Base-by-base conservation (phyloP, 2,797 vertebrate species). In the Pampus argenteus region DNA sequence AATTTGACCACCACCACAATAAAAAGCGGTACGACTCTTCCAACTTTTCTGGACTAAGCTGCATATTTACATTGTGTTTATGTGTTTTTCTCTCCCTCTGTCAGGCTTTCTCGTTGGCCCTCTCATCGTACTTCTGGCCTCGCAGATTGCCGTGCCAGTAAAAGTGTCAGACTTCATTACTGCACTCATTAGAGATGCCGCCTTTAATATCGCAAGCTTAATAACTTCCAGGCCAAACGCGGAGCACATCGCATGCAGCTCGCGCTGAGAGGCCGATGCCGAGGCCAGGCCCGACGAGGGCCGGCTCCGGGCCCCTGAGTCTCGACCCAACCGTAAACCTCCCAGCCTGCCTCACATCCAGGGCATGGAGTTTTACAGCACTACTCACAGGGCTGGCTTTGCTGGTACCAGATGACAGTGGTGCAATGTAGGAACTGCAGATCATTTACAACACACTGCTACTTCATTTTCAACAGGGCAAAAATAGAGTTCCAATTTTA, bases 141-240 rank as follows among this genome's bases (percentile, higher is more conserved):
- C 31, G 66, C 79, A 82, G 79, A 80, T 74, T 82, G 81, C 77
- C 44, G 38, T 64, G 70, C 82, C 86, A 86, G 83, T 92, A 92
- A 94, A 95, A 92, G 89, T 92, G 92, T 94, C 93, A 90, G 86
- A 87, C 84, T 86, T 75, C 71, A 91, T 93, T 81, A 92, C 76
- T 2, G 48, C 84, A 49, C 91, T 93, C 91, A 93, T 94, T 94
- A 93, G 81, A 86, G 74, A 59, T 72, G 57, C 62, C 71, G 79
- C 74, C 56, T 84, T 79, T 87, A 89, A 91, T 81, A 88, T 76
- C n/a, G 23, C 36, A 63, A 76, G 82, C 69, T 80, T 90, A 89
- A 92, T 89, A 90, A 89, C 88, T 89, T 92, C 84, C 87, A 92
- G 88, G 87, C 88, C 72, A 89, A 88, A 83, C 17, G 9, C 4